Base-by-base conservation (phyloP, 2,113 vertebrate species). In the Anarhynchus alexandrinus region DNA sequence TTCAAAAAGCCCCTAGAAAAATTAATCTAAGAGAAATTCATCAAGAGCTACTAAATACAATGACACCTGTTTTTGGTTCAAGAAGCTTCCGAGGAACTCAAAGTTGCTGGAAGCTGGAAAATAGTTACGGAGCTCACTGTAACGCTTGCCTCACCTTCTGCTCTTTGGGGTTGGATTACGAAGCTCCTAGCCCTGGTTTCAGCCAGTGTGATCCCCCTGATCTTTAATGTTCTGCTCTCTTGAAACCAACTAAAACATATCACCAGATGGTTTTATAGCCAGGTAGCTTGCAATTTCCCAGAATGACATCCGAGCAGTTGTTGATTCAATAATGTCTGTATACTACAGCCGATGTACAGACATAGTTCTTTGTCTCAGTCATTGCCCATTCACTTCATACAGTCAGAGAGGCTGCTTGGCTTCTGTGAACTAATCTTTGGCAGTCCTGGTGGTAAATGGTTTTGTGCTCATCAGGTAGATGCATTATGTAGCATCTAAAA, bases 111-210 rank as follows among this genome's bases (percentile, higher is more conserved):
- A 80, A 80, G 36, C 26, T 40, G 34, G 40, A 54, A 59, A 23
- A 25, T 8, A 42, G 29, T 11, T 52, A 11, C 2, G 16, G 4
- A 22, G 14, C 32, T 89, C 58, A n/a, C 12, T 26, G 22, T 19
- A 30, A 27, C 0, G 0, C 57, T 61, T 34, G 34, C 16, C 21
- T 3, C 34, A 38, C 32, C 19, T 47, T 59, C 51, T 0, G 1
- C 45, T 59, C 51, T 49, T 36, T 19, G 16, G 55, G 36, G 43
- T 14, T 65, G 26, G 34, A 17, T 34, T 65, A 14, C 1, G 1
- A 71, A 26, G n/a, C 64, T 85, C 18, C 57, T 23, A 38, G n/a
- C 16, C 12, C 45, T 54, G 30, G 21, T 71, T 93, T 79, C 67
- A 84, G 11, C 15, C 2, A 0, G 11, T 27, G 38, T 36, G 61